Evolutionary conservation across 1,140 invertebrate genomes (phyloP), one percentile per base, ranked within the genome.

Genomic region (Leptinotarsa defecta): DNA sequence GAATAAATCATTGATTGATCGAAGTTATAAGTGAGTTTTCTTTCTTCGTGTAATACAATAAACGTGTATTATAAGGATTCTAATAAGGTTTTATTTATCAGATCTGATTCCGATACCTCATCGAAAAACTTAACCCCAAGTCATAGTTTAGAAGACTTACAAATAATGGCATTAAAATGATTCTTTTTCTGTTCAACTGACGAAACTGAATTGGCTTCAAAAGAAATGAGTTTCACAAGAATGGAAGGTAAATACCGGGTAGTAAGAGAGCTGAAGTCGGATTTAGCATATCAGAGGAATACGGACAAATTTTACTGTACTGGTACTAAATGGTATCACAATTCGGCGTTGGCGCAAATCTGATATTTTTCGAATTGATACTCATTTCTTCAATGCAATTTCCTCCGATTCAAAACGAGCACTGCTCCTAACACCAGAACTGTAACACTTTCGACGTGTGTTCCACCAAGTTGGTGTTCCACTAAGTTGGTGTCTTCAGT

Each of bases 91-190:
- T 80, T 78, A 80, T 79, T 74, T 43, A 43, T 43, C 72, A 75
- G 76, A 81, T 74, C 76, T 76, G 15, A 75, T 75, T 76, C 13
- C 57, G 74, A 78, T 77, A 80, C 78, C 79, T 80, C 76, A 79
- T 73, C 70, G 71, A 68, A 80, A 78, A 78, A 81, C 78, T 80
- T 80, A 76, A 80, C 76, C 79, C 77, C 57, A 74, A 78, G 76
- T 73, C 70, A 76, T 73, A 74, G 77, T 74, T 77, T 71, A 67
- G 81, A 82, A 82, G 78, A 81, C 81, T 73, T 74, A 76, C 43
- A 80, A 48, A 62, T 65, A 22, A 63, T 24, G 20, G 62, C 65
- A 74, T 72, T 34, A 72, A 57, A 57, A 57, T 19, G 17, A 57
- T 17, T 57, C 52, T 57, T 57, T 15, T 27, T 24, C 22, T 43